Evolutionary conservation across 2,888 invertebrate genomes (phyloP).

Genomic region (Frankliniella intonsa): DNA sequence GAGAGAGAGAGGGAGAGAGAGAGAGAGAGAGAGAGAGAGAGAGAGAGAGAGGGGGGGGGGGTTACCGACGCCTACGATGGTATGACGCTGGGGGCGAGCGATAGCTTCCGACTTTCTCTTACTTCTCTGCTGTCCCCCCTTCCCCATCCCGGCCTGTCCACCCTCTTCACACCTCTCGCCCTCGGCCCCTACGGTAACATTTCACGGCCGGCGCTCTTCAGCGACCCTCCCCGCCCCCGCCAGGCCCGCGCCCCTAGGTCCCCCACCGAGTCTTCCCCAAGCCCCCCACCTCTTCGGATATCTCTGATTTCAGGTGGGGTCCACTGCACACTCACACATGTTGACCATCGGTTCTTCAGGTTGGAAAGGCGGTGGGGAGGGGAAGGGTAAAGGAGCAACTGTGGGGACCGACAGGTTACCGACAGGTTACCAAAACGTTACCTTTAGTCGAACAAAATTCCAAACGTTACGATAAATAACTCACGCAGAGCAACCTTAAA

Average conservation of each 20-base stretch:
- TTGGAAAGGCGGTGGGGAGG: not conserved
- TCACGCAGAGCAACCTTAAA: too few species aligned
- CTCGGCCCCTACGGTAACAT: not conserved
- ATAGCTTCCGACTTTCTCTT: not conserved
- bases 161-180: not conserved
- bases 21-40: too few species aligned
- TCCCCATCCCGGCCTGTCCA: not conserved
- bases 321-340: not conserved
- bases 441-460: too few species aligned
- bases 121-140: not conserved
- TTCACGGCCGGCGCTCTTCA: not conserved
- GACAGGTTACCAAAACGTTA: too few species aligned
- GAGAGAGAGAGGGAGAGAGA: too few species aligned
- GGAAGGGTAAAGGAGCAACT: not conserved
- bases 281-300: not conserved
- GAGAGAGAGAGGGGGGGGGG: too few species aligned
- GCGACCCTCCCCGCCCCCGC: too few species aligned
- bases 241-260: not conserved
- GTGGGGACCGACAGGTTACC: not conserved
- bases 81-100: not conserved
- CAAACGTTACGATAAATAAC: too few species aligned
- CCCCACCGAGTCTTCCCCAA: not conserved
- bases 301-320: not conserved
- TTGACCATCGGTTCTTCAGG: not conserved
- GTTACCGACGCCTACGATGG: too few species aligned